Base-by-base conservation (phyloP, 2,113 vertebrate species). In the Prolemur simus region DNA sequence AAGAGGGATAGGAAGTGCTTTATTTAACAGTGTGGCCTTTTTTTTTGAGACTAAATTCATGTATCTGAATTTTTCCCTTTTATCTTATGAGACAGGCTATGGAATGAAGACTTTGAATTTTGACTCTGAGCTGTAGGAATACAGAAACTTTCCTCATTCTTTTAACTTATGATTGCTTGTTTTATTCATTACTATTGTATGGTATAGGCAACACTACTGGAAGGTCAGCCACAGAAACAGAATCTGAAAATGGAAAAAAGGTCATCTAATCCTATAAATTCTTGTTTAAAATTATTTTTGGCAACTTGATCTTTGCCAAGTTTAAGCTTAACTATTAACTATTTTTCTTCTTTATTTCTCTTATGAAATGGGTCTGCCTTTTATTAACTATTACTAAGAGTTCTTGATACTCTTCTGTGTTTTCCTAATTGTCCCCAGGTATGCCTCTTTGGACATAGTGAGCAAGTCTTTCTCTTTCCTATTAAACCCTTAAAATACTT, bases 71-170 rank as follows among this genome's bases (percentile, higher is more conserved):
- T 88, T 83, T 87, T 92, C 56, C 56, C 47, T 87, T 78, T 80
- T 81, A 85, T 89, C 37, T 85, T 77, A 42, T 54, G 47, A 63
- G n/a, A 45, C 34, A 77, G 39, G 32, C 71, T 97, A 29, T 9
- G 21, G 80, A 87, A 32, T 82, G 42, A 80, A 49, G 11, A 95
- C 78, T 81, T 89, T 69, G 83, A 86, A 91, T 97, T 95, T 90
- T 89, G 20, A 78, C 80, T 77, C 78, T 87, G 74, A 93, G 18
- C 17, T 78, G 5, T 88, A 76, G 58, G 49, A 91, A 89, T n/a
- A 88, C 8, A 69, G 82, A 82, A n/a, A 63, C 37, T 94, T 89
- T 63, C 15, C 29, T 90, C 23, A 63, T 54, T 74, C 45, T 91
- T 90, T 86, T 58, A 87, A 39, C 56, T 47, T 84, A 27, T 92